These are phyloP conservation scores for Lysandra bellargus DNA, from an alignment of 2,888 invertebrate species.

Conservation along the genomic window DNA sequence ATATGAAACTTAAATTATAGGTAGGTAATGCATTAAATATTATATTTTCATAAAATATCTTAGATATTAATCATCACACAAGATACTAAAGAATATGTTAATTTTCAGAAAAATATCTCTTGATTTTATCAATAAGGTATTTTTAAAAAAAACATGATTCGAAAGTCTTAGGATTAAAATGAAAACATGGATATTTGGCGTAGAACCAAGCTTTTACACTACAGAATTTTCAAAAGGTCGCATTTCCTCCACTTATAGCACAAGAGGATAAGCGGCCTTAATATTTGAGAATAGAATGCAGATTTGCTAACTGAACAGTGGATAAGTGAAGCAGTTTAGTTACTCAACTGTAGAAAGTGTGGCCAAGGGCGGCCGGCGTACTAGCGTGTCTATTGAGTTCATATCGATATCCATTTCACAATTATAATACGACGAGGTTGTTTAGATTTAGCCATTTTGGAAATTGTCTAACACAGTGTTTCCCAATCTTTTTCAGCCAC, in stretches of 20 bases:
- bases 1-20: background rate
- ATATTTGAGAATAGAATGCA: background rate
- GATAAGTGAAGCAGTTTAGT: constrained; percentile 37
- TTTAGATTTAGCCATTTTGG: background rate
- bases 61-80: too few species aligned
- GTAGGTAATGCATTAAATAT: background rate
- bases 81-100: too few species aligned
- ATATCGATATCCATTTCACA: constrained; percentile 20
- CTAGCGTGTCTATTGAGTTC: constrained; percentile 25
- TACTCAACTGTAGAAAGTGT: constrained; percentile 62
- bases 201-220: too few species aligned
- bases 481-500: too few species aligned
- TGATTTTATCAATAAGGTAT: too few species aligned
- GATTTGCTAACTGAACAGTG: background rate
- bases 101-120: too few species aligned
- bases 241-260: background rate
- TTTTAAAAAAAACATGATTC: too few species aligned
- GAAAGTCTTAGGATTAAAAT: too few species aligned
- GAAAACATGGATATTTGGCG: too few species aligned
- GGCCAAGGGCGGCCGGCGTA: constrained; percentile 51
- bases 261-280: background rate
- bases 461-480: too few species aligned
- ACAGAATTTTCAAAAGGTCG: background rate
- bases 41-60: background rate
- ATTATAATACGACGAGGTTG: constrained; percentile 7